Percentiles rank a stretch among this genome's conserved stretches.
Conservation (phyloP, 1,140 invertebrate species). For the Lethocerus indicus region DNA sequence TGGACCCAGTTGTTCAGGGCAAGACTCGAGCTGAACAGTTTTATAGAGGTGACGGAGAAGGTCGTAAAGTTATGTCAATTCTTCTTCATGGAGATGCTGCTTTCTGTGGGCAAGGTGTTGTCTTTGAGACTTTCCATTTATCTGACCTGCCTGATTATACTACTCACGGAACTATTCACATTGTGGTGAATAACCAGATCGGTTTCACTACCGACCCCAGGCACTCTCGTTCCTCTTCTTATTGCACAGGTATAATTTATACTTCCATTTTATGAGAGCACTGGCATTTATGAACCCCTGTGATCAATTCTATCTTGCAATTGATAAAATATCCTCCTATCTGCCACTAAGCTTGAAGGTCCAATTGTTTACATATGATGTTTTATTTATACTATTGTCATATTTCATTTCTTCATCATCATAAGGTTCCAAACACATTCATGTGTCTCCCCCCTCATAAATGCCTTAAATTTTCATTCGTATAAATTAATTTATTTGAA, state of each 20-base stretch:
- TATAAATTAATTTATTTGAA: not conserved
- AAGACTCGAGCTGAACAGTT: slow-evolving; percentile 96
- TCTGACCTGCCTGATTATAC: slow-evolving; percentile 96
- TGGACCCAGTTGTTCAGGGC: slow-evolving; percentile 91
- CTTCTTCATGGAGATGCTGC: slow-evolving; percentile 97
- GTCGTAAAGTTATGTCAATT: slow-evolving; percentile 92
- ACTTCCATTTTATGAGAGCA: too few relatives aligned
- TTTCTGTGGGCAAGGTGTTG: slow-evolving; percentile 94
- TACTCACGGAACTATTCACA: slow-evolving; percentile 96
- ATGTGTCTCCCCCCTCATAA: too few relatives aligned
- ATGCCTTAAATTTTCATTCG: too few relatives aligned
- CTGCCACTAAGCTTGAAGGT: too few relatives aligned
- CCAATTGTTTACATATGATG: too few relatives aligned
- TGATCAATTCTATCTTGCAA: too few relatives aligned
- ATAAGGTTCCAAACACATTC: too few relatives aligned
- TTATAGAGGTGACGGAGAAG: slow-evolving; percentile 90
- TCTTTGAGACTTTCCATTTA: slow-evolving; percentile 98
- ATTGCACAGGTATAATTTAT: slow-evolving; percentile 63
- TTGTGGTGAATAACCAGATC: slow-evolving; percentile 97
- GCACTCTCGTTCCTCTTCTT: slow-evolving; percentile 88
- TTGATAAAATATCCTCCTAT: too few relatives aligned
- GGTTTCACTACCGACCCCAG: slow-evolving; percentile 98
- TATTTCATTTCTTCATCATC: too few relatives aligned
- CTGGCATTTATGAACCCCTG: too few relatives aligned
- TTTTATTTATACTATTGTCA: too few relatives aligned